These are phyloP conservation scores for Paracentrotus lividus DNA, from an alignment of 53 echinoderm and acorn worm genomes.

Conservation along the genomic window DNA sequence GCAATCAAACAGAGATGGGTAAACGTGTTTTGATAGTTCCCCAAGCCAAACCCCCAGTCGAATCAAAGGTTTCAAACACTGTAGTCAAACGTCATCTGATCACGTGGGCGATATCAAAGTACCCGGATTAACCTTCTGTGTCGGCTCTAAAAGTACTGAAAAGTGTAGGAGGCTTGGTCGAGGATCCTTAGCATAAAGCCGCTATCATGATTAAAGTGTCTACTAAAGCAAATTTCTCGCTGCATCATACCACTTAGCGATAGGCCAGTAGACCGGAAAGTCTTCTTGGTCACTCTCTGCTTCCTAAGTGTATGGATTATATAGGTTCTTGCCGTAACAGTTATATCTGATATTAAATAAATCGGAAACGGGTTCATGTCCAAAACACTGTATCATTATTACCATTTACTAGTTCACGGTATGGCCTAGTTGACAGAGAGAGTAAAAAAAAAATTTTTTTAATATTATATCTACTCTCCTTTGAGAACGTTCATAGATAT, in stretches of 20 bases:
- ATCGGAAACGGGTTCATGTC: neutral
- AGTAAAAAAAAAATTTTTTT: too few relatives aligned
- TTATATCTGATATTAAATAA: neutral
- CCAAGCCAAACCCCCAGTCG: conserved; percentile 45
- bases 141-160: conserved; percentile 39
- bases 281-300: neutral
- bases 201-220: conserved; percentile 50
- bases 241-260: conserved; percentile 41
- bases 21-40: conserved; percentile 53
- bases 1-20: conserved; percentile 38
- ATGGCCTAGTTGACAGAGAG: too few relatives aligned
- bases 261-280: conserved; percentile 45
- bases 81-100: conserved; percentile 49
- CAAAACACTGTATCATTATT: too few relatives aligned
- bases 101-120: conserved; percentile 57
- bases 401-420: too few relatives aligned
- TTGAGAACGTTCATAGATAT: too few relatives aligned
- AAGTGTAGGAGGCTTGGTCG: conserved; percentile 32
- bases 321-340: neutral
- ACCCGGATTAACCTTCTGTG: conserved; percentile 48
- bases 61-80: conserved; percentile 49
- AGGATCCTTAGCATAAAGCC: conserved; percentile 45
- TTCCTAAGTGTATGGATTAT: neutral
- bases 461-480: too few relatives aligned
- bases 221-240: neutral